Base-by-base conservation (phyloP, 2,888 invertebrate genomes). In the Branchinecta sandiegonensis region DNA sequence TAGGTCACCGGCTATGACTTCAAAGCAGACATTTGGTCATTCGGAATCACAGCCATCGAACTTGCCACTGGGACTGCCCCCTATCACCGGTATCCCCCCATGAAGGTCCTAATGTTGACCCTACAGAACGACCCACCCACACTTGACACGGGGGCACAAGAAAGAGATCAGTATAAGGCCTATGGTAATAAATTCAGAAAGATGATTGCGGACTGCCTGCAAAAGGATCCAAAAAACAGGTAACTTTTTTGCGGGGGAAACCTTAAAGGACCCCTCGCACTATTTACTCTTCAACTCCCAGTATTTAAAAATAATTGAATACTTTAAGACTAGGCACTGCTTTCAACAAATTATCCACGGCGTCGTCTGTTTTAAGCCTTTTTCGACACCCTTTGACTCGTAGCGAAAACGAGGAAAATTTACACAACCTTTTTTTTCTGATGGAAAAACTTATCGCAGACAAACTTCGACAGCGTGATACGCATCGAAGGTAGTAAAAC, bases 11-110 rank as follows among this genome's bases (percentile, higher is more conserved):
- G 97, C 2, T 99, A 97, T 76, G 96, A 97, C 79, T 97, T 94
- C 79, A 97, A 97, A 81, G 97, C 96, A 4, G 90, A 90, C 75
- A 90, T 90, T 73, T 89, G 94, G 94, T 86, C 91, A 74, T 86
- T 95, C 76, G 94, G 94, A 46, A 95, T 95, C 72, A 95, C 97
- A 1, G 96, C 97, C 0, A 96, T 99, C 74, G 99, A 99, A 81
- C 88, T 99, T 87, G 97, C 96, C 0, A 93, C 94, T 2, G 94
- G 94, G 13, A 95, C 95, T 0, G 97, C 99, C 0, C 99, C 99
- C 0, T 99, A 99, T 78, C 96, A 97, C 78, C 96, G 94, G 78
- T 97, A 92, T 78, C 95, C 99, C 48, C 95, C 99, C 1, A 96
- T 99, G 96, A 99, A 99, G 81, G 83, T 99, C 67, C 82, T 99